Base-by-base conservation (phyloP, 2,113 vertebrate species). In the Solea solea region DNA sequence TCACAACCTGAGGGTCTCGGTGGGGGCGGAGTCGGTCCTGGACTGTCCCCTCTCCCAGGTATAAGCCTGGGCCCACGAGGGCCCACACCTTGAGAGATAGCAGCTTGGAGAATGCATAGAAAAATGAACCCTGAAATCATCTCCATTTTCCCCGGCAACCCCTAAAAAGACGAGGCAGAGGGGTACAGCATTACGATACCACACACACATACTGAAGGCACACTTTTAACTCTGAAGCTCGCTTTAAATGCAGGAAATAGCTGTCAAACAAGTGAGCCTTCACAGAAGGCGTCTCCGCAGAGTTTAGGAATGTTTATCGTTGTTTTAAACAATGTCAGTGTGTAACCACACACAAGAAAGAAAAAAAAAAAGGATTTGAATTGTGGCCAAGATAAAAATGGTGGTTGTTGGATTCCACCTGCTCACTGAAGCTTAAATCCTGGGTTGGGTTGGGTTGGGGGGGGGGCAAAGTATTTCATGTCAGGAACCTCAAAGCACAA, bases 261-360 rank as follows among this genome's bases (percentile, higher is more conserved):
- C 76, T 88, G 83, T 88, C 83, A 89, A 64, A 84, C 69, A 45
- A 62, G 52, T 81, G 87, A 87, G 81, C 57, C 51, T 61, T 85
- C 12, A 42, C 84, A 88, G 89, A 60, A 72, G 77, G 75, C 13
- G 0, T 71, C 74, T 74, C 66, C 46, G 40, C 52, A 75, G 82
- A 40, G 55, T 57, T 57, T 5, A 58, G 56, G 71, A 86, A 80
- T 86, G 82, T 89, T 88, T 87, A 85, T 63, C 44, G 1, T 8
- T 61, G 40, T 72, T 89, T 86, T 70, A 81, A 86, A 88, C 76
- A 71, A 51, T 44, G 42, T 86, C 71, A 52, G 54, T 46, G 64
- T 74, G 58, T 28, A 50, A 62, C 40, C 15, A 6, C 4, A 14
- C 50, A 28, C 42, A 75, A 48, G 51, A 63, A 57, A 5, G 12